Base-by-base conservation (phyloP, 2,888 invertebrate genomes). In the Pogonocherus hispidulus region DNA sequence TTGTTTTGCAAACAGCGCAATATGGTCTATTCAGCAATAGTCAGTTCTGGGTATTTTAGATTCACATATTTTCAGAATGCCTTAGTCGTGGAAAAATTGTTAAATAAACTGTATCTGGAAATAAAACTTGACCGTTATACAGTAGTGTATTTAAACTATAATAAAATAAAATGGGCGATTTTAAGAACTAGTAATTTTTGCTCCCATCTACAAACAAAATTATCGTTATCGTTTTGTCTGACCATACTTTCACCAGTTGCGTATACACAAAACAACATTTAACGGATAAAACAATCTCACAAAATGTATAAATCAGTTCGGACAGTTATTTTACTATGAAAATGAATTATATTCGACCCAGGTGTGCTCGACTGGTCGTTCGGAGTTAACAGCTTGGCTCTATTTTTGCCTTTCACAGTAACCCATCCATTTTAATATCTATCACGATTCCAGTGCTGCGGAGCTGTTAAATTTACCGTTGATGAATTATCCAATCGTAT, bases 381-480 rank as follows among this genome's bases (percentile, higher is more conserved):
- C 41, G 16, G 41, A 41, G 6, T 41, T 9, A 41, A 5, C n/a
- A 41, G 5, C 41, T n/a, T n/a, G 32, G 41, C 2, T 16, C 11
- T 41, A 41, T 41, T 41, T 41, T 41, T 2, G 41, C 41, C 41
- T 41, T 41, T 41, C 41, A 41, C 41, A 41, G 14, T 14, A n/a
- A 41, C 2, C 16, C n/a, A 41, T 41, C 8, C 4, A 14, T n/a
- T 41, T 41, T 11, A 11, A 41, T 41, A 41, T 41, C 41, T 5
- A 41, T 41, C 41, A 41, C 41, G 41, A 41, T n/a, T 41, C 41
- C 14, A 5, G 41, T 41, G 41, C 14, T 41, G n/a, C n/a, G 14
- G 41, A 41, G 41, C 32, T 32, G 32, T 41, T 41, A 41, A 41
- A 41, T 41, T 41, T 41, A 41, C 41, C 41, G 41, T n/a, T 41